Evolutionary conservation across 23 tunicate genomes (phyloP).

Genomic region (Styela clava): DNA sequence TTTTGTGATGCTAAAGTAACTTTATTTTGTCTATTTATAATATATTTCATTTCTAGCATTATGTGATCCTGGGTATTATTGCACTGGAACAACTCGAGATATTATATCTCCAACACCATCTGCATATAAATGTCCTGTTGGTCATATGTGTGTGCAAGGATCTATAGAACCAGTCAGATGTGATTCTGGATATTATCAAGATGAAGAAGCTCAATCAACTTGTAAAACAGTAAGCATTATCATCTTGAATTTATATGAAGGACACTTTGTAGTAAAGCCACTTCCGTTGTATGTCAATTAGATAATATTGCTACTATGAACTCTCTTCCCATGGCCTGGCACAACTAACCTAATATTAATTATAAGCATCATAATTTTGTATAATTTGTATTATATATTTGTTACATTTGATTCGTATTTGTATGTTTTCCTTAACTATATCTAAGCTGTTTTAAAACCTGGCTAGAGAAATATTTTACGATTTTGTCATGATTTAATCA

Average conservation of each 20-base stretch:
- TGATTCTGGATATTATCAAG: conserved; percentile 70
- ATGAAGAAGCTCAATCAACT: conserved; percentile 36
- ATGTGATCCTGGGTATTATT: conserved; percentile 74
- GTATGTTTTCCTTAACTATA: too few species aligned
- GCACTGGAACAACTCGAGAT: conserved; percentile 56
- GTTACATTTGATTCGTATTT: too few species aligned
- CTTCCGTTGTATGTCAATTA: background rate
- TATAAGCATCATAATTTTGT: too few species aligned
- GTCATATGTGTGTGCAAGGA: conserved; percentile 53
- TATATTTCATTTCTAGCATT: conserved; percentile 19
- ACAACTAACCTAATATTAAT: too few species aligned
- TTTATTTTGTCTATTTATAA: too few species aligned
- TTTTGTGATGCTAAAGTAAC: too few species aligned
- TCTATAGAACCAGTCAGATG: conserved; percentile 47
- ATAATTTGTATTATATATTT: too few species aligned
- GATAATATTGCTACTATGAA: too few species aligned
- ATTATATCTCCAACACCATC: conserved; percentile 57
- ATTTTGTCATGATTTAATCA: too few species aligned
- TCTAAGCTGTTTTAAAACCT: too few species aligned
- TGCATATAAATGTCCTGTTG: conserved; percentile 55
- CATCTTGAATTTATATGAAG: background rate
- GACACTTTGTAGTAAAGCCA: background rate
- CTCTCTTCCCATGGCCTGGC: too few species aligned
- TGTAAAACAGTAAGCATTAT: conserved; percentile 66
- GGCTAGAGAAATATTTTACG: too few species aligned